Evolutionary conservation across 2,888 invertebrate genomes (phyloP).

Genomic region (Smittia aterrima): DNA sequence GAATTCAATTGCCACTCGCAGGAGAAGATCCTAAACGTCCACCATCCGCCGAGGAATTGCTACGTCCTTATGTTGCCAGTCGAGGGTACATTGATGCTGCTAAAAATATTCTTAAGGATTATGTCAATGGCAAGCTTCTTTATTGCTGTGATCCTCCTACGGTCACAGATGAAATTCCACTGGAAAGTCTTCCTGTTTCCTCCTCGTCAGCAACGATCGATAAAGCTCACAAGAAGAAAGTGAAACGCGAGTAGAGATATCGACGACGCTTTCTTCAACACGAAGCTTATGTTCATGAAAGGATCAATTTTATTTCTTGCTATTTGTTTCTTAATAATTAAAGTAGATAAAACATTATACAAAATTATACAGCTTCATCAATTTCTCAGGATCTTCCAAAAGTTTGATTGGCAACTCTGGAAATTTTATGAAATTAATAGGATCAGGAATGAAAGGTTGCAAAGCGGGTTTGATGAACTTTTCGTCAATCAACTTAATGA

Average conservation of each 20-base stretch:
- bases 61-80: conserved; percentile 90
- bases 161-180: conserved; percentile 50
- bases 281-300: too few species aligned
- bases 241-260: conserved; percentile 57
- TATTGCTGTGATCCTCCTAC: conserved; percentile 83
- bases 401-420: too few species aligned
- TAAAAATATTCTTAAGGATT: conserved; percentile 87
- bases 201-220: conserved; percentile 58
- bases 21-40: conserved; percentile 64
- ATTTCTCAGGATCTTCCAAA: too few species aligned
- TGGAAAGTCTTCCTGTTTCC: conserved; percentile 57
- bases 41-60: conserved; percentile 73
- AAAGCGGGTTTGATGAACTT: not conserved
- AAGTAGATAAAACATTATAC: too few species aligned
- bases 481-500: too few species aligned
- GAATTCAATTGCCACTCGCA: conserved; percentile 71
- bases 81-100: conserved; percentile 97
- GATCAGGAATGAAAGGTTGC: too few species aligned
- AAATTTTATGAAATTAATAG: too few species aligned
- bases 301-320: too few species aligned
- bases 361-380: too few species aligned
- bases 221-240: conserved; percentile 47
- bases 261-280: conserved; percentile 63
- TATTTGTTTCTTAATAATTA: too few species aligned
- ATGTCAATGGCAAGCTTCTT: conserved; percentile 78